phyloP scores from a whole-genome alignment of 2,797 vertebrate species.

The Macrochelys suwanniensis region DNA sequence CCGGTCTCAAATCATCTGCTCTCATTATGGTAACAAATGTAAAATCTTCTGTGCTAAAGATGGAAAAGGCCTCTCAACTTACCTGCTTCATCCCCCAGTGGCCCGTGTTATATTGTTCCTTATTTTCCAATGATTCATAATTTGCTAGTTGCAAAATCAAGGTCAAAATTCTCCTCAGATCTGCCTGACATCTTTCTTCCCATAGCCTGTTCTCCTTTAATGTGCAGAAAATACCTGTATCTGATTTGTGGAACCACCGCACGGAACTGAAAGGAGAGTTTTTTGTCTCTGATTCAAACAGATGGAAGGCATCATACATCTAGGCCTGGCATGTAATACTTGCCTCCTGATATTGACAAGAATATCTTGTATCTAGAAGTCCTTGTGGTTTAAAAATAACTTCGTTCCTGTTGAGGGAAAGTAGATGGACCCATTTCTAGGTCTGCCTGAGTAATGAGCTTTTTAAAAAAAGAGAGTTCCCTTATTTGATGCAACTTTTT shows the following conservation, averaged over 20 bases:
- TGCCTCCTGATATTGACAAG: not conserved
- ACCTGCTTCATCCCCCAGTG: not conserved
- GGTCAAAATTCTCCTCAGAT: not conserved
- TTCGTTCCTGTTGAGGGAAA: not conserved
- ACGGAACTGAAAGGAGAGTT: not conserved
- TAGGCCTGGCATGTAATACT: not conserved
- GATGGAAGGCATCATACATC: not conserved
- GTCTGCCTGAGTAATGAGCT: not conserved
- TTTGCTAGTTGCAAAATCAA: not conserved
- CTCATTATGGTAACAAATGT: not conserved
- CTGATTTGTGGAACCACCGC: not conserved
- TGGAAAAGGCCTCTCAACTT: not conserved
- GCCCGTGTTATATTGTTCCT: not conserved
- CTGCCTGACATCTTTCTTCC: not conserved
- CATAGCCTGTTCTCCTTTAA: not conserved
- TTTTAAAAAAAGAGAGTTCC: not conserved
- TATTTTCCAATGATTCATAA: not conserved
- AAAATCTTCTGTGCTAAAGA: not conserved
- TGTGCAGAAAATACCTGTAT: not conserved
- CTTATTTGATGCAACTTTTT: not conserved
- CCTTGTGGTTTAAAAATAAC: not conserved
- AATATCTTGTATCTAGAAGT: not conserved
- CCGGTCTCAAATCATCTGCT: not conserved
- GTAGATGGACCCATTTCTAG: not conserved
- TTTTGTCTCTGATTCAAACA: not conserved